These are phyloP conservation scores for Meles meles DNA, from an alignment of 2,113 vertebrate species.

Conservation along the genomic window DNA sequence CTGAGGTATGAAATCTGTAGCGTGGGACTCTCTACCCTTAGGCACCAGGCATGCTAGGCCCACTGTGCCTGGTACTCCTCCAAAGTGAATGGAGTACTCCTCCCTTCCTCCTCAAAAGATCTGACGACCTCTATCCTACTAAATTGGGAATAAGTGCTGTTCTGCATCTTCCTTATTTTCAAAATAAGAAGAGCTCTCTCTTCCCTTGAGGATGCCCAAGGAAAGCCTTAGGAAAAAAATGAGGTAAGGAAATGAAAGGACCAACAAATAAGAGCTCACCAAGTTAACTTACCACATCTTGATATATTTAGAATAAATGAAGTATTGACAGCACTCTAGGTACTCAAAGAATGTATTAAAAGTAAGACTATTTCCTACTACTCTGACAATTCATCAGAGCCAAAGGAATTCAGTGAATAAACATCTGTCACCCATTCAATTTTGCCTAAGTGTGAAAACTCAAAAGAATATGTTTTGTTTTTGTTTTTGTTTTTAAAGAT, in stretches of 20 bases:
- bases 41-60: background rate
- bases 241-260: background rate
- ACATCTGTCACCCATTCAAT: constrained; percentile 45
- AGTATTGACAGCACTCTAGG: background rate
- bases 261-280: background rate
- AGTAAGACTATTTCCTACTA: constrained; percentile 18
- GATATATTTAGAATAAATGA: background rate
- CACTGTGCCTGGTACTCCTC: background rate
- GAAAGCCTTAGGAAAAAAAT: background rate
- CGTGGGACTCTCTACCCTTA: background rate
- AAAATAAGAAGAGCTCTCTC: background rate
- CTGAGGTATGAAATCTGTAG: background rate
- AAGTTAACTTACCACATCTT: background rate
- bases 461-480: constrained; percentile 44
- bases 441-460: constrained; percentile 23
- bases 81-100: background rate
- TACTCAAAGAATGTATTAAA: constrained; percentile 28
- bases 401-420: constrained; percentile 8
- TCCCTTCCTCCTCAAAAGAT: background rate
- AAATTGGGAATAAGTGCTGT: background rate
- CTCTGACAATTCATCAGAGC: background rate
- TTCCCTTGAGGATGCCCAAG: background rate
- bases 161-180: background rate
- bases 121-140: background rate
- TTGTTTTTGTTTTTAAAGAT: no score